Base-by-base conservation (phyloP, 2,113 vertebrate species). In the Balaenoptera acutorostrata region DNA sequence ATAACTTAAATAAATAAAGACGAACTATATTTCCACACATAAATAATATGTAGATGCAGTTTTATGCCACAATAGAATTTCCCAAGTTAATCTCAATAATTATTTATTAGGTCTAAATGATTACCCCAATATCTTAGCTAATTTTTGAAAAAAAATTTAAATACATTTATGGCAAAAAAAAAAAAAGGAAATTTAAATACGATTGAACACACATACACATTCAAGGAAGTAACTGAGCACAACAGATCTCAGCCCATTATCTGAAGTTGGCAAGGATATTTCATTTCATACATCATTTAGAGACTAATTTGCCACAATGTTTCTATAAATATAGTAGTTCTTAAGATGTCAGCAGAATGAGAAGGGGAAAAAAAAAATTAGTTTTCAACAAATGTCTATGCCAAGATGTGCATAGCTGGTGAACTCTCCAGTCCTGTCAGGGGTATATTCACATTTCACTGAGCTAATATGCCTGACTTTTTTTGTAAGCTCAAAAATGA, bases 201-300 rank as follows among this genome's bases (percentile, higher is more conserved):
- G 57, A 69, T 41, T 91, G 39, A 85, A 68, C 20, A 84, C 17
- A 68, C 63, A 77, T 31, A 77, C 39, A 95, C 44, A 96, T 90
- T 84, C 44, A 46, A 89, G 84, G 71, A 95, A 95, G 74, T 90
- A 91, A 90, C 68, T 64, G 77, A 96, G 89, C 92, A 81, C 44
- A 88, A 39, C 88, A 95, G 82, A 96, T 57, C 21, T 75, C 44
- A 95, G 63, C 64, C 36, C 46, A 95, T 98, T 95, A 95, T 84
- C 66, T 88, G 78, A 93, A 78, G 46, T 82, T 97, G 49, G 93
- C 77, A 97, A 89, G 88, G 52, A 64, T 91, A 89, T 97, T 97
- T 97, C 78, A 97, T 97, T 97, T 97, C 96, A 97, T 97, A 97
- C 96, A 97, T 96, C 97, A 98, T 97, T 97, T 97, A 95, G 78